Evolutionary conservation across 2,113 vertebrate species (phyloP), one percentile per base, ranked within the genome.

Genomic region (Andinoacara biseriatus): DNA sequence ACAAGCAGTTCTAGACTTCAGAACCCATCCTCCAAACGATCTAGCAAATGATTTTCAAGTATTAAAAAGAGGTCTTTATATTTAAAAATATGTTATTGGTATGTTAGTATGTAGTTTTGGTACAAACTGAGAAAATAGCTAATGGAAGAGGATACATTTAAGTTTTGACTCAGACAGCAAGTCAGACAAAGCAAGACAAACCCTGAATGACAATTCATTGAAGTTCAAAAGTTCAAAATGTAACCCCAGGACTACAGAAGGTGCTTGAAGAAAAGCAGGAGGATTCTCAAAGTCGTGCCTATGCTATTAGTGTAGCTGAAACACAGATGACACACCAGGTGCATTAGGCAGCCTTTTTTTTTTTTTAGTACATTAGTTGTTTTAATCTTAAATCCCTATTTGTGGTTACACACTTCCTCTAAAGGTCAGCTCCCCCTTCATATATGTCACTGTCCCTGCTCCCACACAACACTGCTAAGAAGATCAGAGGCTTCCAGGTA

Each of bases 371-470:
- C 17, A n/a, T 31, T 72, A 33, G 26, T 72, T 72, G 65, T 52
- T 72, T 72, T 72, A 52, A 17, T 72, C 26, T 54, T 54, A 72
- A 72, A 33, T 72, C 46, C 67, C 17, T 49, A 72, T 72, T 72
- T 29, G 18, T 72, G 46, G 18, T 72, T 72, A 17, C 46, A 54
- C 67, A 72, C 46, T 72, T 72, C 67, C 67, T 72, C 46, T 33
- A 69, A 72, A 31, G 26, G 67, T 72, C 11, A 72, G 15, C 43
- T 52, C 5, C 43, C 24, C 24, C 2, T n/a, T 49, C 43, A 3
- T 72, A 10, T n/a, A 20, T 72, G 67, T 72, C 67, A 52, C 46
- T 52, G 43, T 31, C 26, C 17, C 65, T 31, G 43, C 43, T 69
- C 65, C 40, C 63, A 49, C 65, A 72, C 43, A 31, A 31, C 6